Conservation (phyloP, 2,797 vertebrate genomes). For the Phyllotis vaccarum region DNA sequence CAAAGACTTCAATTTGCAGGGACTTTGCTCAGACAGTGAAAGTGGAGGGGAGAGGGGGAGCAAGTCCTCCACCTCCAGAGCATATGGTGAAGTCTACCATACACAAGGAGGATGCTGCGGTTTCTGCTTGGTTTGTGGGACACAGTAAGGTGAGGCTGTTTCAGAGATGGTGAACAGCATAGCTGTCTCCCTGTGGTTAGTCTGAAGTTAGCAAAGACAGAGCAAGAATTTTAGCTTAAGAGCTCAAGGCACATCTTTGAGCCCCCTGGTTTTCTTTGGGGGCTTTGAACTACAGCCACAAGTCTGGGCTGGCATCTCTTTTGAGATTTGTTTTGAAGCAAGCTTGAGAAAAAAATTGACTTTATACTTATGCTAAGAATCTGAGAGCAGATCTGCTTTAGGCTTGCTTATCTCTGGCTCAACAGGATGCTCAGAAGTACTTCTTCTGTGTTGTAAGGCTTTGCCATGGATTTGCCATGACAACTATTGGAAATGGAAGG, state of each 20-base stretch:
- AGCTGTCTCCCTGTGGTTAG: conserved; percentile 85
- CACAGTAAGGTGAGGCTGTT: conserved; percentile 85
- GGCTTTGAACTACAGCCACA: conserved; percentile 80
- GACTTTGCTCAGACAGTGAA: conserved; percentile 12
- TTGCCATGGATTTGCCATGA: neutral
- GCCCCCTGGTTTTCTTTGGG: conserved; percentile 55
- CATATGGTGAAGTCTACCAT: conserved; percentile 70
- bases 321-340: conserved; percentile 79
- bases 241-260: conserved; percentile 70
- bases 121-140: conserved; percentile 86
- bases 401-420: neutral
- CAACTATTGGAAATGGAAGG: neutral
- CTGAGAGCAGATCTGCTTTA: neutral
- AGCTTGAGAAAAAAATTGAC: conserved; percentile 65
- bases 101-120: conserved; percentile 88
- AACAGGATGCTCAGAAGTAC: neutral
- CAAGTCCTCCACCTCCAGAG: conserved; percentile 31
- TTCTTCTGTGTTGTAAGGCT: neutral
- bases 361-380: conserved; percentile 20
- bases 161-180: conserved; percentile 80
- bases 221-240: conserved; percentile 73
- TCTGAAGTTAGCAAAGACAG: conserved; percentile 79
- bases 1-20: neutral
- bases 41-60: accelerated
- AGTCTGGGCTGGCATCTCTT: conserved; percentile 70